phyloP scores from a whole-genome alignment of 2,888 invertebrate genomes.

The Agrilus biguttatus region DNA sequence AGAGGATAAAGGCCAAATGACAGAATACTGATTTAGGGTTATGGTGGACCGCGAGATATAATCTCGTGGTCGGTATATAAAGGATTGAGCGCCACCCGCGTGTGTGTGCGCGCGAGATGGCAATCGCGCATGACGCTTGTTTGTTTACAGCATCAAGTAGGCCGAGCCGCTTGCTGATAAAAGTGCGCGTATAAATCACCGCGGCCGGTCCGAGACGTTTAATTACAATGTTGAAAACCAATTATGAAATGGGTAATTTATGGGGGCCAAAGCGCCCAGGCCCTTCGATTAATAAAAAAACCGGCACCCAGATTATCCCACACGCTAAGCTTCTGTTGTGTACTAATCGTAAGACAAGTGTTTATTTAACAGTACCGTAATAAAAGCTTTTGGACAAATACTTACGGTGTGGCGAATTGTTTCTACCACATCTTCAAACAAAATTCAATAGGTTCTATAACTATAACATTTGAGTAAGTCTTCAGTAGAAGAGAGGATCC shows the following conservation, averaged over 20 bases:
- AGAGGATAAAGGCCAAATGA: no score
- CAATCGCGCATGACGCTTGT: slow-evolving; percentile 25
- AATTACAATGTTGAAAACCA: slow-evolving; percentile 31
- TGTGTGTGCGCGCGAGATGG: slow-evolving; percentile 19
- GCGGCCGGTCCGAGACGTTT: slow-evolving; percentile 22
- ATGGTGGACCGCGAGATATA: no score
- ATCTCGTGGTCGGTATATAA: neutral
- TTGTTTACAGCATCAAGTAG: slow-evolving; percentile 23
- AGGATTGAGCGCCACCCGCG: slow-evolving; percentile 12
- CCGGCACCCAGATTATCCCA: slow-evolving; percentile 13
- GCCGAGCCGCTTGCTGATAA: slow-evolving; percentile 20
- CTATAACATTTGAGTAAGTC: no score
- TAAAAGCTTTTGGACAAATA: no score
- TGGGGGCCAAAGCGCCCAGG: slow-evolving; percentile 15
- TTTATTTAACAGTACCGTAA: no score
- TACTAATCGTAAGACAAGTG: neutral
- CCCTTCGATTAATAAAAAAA: slow-evolving; percentile 9
- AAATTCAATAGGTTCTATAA: no score
- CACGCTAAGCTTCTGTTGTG: slow-evolving; percentile 17
- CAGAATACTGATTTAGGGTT: no score
- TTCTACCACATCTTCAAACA: no score
- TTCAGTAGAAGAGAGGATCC: no score
- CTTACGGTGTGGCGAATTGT: no score
- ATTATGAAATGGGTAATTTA: slow-evolving; percentile 31
- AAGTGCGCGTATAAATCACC: slow-evolving; percentile 23